Conservation (phyloP, 2,797 vertebrate genomes). For the Vipera latastei region DNA sequence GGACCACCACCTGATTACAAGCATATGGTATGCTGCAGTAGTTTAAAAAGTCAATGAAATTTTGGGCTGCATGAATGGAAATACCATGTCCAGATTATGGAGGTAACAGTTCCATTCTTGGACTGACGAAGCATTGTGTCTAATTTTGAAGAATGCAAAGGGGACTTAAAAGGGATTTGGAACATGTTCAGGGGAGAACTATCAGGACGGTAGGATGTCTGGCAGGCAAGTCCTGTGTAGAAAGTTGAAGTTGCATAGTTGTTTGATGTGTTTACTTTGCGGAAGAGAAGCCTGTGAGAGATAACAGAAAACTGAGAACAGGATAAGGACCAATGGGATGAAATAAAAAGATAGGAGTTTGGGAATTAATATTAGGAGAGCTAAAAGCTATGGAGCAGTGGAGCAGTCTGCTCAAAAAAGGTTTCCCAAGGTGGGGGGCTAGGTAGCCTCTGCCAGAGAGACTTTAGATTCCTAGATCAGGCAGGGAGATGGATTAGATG, state of each 20-base stretch:
- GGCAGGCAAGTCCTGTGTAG: background rate
- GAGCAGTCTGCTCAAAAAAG: background rate
- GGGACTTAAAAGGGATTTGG: background rate
- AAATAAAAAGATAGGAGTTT: background rate
- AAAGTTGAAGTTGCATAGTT: background rate
- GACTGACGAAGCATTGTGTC: background rate
- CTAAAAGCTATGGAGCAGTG: background rate
- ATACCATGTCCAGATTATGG: background rate
- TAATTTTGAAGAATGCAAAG: too few relatives aligned
- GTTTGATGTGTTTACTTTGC: background rate
- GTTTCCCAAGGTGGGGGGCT: background rate
- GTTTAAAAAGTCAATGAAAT: background rate
- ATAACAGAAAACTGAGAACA: background rate
- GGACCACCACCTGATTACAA: background rate
- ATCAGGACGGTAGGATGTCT: background rate
- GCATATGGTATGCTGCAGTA: background rate
- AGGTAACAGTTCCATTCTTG: background rate
- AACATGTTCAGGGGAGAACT: background rate
- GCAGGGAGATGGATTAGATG: background rate
- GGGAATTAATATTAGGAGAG: background rate
- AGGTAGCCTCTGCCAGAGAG: background rate
- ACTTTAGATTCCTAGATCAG: background rate
- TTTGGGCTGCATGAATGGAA: background rate
- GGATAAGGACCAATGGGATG: background rate
- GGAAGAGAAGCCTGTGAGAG: background rate